Conservation (phyloP, 2,888 invertebrate species). For the Scaptomyza flava region DNA sequence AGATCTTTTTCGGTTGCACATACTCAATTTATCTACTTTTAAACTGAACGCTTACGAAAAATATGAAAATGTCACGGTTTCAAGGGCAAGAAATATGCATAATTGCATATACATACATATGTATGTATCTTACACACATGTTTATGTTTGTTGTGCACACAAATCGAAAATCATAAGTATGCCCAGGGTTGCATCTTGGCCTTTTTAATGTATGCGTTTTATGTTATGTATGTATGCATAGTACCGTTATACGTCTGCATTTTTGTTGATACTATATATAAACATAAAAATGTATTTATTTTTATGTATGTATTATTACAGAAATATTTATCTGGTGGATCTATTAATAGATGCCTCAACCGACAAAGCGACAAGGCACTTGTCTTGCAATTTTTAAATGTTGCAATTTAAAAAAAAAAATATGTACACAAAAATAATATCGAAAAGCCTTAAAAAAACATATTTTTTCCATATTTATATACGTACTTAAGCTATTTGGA, state of each 20-base stretch:
- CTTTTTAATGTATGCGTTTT: background rate
- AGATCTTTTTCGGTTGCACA: background rate
- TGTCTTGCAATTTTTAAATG: background rate
- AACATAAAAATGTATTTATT: background rate
- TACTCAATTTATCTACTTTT: too few relatives aligned
- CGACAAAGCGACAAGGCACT: constrained; percentile 6
- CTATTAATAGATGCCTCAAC: constrained; percentile 11
- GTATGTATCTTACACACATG: background rate
- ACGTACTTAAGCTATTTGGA: background rate
- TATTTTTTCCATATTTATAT: background rate
- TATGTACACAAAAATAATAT: background rate
- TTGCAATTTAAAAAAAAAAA: background rate
- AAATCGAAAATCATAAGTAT: background rate
- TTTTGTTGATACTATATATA: too few relatives aligned
- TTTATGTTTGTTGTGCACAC: background rate
- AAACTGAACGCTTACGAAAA: background rate
- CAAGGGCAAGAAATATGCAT: constrained; percentile 14
- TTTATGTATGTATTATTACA: background rate
- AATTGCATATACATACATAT: too few relatives aligned
- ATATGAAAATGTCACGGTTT: constrained; percentile 22
- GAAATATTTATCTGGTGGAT: background rate
- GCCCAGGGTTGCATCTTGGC: background rate
- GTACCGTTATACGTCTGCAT: background rate
- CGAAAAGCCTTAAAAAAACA: background rate
- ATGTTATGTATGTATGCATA: background rate